Percentiles rank a stretch among this genome's conserved stretches.
Conservation (phyloP, 1,140 invertebrate species). For the Zaprionus ornatus region DNA sequence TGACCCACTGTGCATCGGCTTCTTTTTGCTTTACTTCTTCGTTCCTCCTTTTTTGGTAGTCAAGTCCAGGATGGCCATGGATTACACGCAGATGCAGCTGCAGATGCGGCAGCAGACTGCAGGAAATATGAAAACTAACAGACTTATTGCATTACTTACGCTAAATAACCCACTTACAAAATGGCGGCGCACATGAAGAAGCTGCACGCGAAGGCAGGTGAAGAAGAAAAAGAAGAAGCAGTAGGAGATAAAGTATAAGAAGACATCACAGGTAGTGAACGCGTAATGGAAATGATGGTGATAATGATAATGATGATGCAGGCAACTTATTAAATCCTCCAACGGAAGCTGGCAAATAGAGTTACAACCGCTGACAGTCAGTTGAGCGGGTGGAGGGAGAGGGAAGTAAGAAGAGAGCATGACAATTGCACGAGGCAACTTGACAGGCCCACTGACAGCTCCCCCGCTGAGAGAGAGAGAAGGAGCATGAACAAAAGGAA, state of each 20-base stretch:
- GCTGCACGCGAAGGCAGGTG: slow-evolving; percentile 11
- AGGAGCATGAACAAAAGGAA: background rate
- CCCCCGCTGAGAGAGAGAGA: background rate
- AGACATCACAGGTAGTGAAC: background rate
- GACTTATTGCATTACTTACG: slow-evolving; percentile 81
- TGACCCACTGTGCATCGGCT: background rate
- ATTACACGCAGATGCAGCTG: slow-evolving; percentile 57
- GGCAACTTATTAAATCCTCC: slow-evolving; percentile 64
- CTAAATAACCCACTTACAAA: slow-evolving; percentile 81
- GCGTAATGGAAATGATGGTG: slow-evolving; percentile 52
- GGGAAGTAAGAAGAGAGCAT: background rate
- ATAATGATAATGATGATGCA: slow-evolving; percentile 48
- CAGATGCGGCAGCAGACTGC: slow-evolving; percentile 27
- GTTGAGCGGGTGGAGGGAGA: background rate
- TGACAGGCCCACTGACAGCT: slow-evolving; percentile 47
- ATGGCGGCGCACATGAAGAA: slow-evolving; percentile 50
- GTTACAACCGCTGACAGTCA: slow-evolving; percentile 42
- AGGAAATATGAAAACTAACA: slow-evolving; percentile 73
- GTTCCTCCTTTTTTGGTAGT: slow-evolving; percentile 19
- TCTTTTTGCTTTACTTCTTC: slow-evolving; percentile 12
- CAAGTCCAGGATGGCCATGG: slow-evolving; percentile 22
- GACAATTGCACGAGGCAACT: slow-evolving; percentile 41
- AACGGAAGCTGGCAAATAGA: slow-evolving; percentile 44
- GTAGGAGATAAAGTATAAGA: background rate
- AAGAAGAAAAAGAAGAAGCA: background rate